These are phyloP conservation scores for Aptenodytes patagonicus DNA, from an alignment of 2,113 vertebrate species.

Conservation along the genomic window DNA sequence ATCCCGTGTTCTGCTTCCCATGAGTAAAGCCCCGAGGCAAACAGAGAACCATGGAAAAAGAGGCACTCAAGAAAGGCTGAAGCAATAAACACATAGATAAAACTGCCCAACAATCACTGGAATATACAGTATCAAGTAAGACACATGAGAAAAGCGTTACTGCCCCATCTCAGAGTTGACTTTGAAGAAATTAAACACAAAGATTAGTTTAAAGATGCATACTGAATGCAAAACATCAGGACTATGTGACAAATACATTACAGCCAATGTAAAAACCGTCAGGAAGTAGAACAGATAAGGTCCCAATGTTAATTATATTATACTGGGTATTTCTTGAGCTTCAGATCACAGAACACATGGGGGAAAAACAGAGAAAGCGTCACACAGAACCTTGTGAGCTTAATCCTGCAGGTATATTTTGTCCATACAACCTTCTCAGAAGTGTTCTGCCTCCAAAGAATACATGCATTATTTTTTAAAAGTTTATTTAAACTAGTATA, in stretches of 20 bases:
- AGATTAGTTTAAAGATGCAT: not conserved
- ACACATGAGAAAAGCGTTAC: not conserved
- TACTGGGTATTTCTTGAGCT: not conserved
- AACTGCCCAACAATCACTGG: not conserved
- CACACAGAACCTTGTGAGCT: not conserved
- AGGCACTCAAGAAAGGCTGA: not conserved
- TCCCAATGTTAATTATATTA: fast-evolving
- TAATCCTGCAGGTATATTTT: not conserved
- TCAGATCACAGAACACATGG: not conserved
- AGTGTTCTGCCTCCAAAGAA: not conserved
- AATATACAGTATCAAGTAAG: fast-evolving
- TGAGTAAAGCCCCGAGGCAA: not conserved
- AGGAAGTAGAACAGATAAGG: not conserved
- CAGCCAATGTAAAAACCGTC: not conserved
- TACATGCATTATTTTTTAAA: fast-evolving
- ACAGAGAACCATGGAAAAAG: not conserved
- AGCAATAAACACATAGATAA: not conserved
- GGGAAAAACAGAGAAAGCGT: not conserved
- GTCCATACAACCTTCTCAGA: not conserved
- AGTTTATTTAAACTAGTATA: not conserved
- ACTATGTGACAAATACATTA: not conserved
- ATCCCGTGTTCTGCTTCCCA: not conserved
- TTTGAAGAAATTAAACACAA: not conserved
- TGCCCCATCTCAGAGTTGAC: not conserved
- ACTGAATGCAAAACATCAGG: not conserved